These are phyloP conservation scores for Pristis pectinata DNA, from an alignment of 2,797 vertebrate genomes.

Conservation along the genomic window DNA sequence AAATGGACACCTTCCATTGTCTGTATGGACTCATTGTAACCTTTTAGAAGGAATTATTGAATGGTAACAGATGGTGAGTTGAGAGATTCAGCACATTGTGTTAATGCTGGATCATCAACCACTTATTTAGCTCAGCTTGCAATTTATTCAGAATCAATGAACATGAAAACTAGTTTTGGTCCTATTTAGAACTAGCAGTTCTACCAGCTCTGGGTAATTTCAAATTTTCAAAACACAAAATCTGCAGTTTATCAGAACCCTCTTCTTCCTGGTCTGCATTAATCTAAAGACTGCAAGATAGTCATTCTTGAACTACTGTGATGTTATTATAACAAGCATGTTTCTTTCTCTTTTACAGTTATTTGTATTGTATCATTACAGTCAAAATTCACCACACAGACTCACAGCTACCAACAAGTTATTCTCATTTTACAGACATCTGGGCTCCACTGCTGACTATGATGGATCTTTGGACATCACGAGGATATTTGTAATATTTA, in stretches of 20 bases:
- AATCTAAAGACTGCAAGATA: neutral
- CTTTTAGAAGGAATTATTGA: slow-evolving; percentile 15
- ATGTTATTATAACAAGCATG: neutral
- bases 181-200: neutral
- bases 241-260: neutral
- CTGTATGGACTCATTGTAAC: neutral
- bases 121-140: slow-evolving; percentile 22
- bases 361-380: neutral
- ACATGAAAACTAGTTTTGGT: neutral
- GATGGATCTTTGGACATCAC: neutral
- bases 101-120: slow-evolving; percentile 34
- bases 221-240: neutral
- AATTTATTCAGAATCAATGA: slow-evolving; percentile 27
- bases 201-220: neutral
- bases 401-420: neutral
- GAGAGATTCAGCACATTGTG: neutral
- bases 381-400: neutral
- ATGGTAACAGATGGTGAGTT: slow-evolving; percentile 22
- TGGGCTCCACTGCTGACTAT: neutral
- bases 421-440: neutral
- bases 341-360: neutral
- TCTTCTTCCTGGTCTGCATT: neutral
- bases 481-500: neutral
- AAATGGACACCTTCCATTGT: neutral
- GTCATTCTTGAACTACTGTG: neutral